These are phyloP conservation scores for Antheraea pernyi DNA, from an alignment of 1,140 invertebrate species.

Conservation along the genomic window DNA sequence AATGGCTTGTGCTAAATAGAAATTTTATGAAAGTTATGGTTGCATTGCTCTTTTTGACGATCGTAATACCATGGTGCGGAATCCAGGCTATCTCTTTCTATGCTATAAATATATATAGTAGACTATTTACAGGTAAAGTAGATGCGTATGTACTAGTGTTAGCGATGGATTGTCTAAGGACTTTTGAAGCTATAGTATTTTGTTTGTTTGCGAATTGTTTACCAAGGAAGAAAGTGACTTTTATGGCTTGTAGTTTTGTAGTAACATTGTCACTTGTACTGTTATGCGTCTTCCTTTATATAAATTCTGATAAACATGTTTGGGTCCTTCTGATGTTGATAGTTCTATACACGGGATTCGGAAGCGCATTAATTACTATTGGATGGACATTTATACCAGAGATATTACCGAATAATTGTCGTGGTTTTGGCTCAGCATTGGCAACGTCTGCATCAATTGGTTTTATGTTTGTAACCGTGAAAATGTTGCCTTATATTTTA, in stretches of 20 bases:
- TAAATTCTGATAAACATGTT: constrained; percentile 26
- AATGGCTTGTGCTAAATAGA: constrained; percentile 24
- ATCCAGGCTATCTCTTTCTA: constrained; percentile 46
- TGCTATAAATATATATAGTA: constrained; percentile 44
- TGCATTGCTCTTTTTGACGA: constrained; percentile 26
- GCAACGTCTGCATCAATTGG: constrained; percentile 22
- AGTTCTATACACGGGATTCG: constrained; percentile 39
- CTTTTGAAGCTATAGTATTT: constrained; percentile 31
- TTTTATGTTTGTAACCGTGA: constrained; percentile 5
- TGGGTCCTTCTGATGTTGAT: constrained; percentile 44
- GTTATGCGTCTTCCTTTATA: constrained; percentile 35
- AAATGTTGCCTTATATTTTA: background rate
- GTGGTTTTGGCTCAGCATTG: constrained; percentile 46
- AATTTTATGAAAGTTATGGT: constrained; percentile 37
- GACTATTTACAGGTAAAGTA: constrained; percentile 39
- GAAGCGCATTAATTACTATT: constrained; percentile 34
- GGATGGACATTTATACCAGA: constrained; percentile 52
- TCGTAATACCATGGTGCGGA: constrained; percentile 43
- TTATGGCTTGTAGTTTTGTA: background rate
- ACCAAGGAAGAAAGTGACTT: constrained; percentile 1
- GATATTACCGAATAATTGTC: constrained; percentile 50
- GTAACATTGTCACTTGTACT: constrained; percentile 22
- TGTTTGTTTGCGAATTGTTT: constrained; percentile 30
- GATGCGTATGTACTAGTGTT: constrained; percentile 42
- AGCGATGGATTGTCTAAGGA: constrained; percentile 34